Percentiles rank a stretch among this genome's conserved stretches.
Conservation (phyloP, 64 coral and sea anemone genomes). For the Stichodactyla mertensii region DNA sequence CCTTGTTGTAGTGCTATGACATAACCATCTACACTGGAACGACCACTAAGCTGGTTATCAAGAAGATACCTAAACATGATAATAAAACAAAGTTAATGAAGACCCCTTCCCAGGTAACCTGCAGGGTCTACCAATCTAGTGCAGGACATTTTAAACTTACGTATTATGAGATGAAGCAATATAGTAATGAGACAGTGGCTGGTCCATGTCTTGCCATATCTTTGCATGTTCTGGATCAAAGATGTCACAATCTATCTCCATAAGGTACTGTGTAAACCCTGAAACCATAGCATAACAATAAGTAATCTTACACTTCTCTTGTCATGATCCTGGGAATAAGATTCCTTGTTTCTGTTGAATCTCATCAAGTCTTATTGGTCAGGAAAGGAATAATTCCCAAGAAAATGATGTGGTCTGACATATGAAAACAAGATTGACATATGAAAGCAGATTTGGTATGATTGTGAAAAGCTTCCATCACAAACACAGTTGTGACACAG, state of each 20-base stretch:
- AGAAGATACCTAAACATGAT: slow-evolving; percentile 70
- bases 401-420: too few species aligned
- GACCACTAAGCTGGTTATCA: slow-evolving; percentile 95
- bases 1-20: slow-evolving; percentile 66
- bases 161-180: slow-evolving; percentile 98
- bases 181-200: slow-evolving; percentile 93
- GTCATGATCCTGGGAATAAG: too few species aligned
- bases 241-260: slow-evolving; percentile 86
- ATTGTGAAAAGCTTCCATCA: too few species aligned
- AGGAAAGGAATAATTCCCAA: too few species aligned
- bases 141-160: slow-evolving; percentile 37
- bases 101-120: neutral
- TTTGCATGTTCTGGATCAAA: slow-evolving; percentile 78
- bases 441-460: too few species aligned
- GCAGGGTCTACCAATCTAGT: neutral
- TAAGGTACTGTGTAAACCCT: slow-evolving; percentile 92
- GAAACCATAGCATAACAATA: neutral
- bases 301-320: too few species aligned
- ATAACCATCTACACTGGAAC: slow-evolving; percentile 85
- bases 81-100: neutral
- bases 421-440: too few species aligned
- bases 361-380: too few species aligned
- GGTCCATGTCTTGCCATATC: slow-evolving; percentile 86
- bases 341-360: too few species aligned
- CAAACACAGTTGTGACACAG: too few species aligned